Percentiles rank a stretch among this genome's conserved stretches.
These are phyloP conservation scores for Fistularia commersonii DNA, from an alignment of 2,797 vertebrate genomes.

Conservation along the genomic window DNA sequence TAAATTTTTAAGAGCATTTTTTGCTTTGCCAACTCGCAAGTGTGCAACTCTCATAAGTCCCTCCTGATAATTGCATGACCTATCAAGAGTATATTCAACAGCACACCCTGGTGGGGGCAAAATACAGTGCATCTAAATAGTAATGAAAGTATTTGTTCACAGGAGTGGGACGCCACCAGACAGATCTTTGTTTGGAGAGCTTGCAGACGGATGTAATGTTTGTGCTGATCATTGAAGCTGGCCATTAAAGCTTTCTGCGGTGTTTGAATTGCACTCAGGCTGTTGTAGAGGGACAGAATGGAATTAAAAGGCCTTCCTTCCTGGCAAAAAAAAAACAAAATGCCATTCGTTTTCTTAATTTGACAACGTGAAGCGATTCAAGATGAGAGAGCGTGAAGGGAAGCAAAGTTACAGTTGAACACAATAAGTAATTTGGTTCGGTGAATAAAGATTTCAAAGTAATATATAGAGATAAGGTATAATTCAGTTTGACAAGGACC, in stretches of 20 bases:
- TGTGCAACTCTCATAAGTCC: constrained; percentile 8
- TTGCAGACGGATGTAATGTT: constrained; percentile 14
- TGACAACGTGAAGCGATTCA: too few species aligned
- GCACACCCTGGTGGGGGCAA: constrained; percentile 57
- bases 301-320: constrained; percentile 12
- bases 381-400: too few species aligned
- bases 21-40: not conserved
- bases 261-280: constrained; percentile 34
- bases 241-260: constrained; percentile 32
- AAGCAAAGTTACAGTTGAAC: too few species aligned
- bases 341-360: too few species aligned
- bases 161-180: not conserved
- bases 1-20: constrained; percentile 29
- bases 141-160: not conserved
- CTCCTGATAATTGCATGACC: constrained; percentile 16
- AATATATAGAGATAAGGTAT: too few species aligned
- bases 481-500: too few species aligned
- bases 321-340: not conserved
- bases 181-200: constrained; percentile 5
- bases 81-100: constrained; percentile 32
- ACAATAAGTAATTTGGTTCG: too few species aligned
- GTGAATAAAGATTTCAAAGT: too few species aligned
- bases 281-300: constrained; percentile 12
- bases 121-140: constrained; percentile 10
- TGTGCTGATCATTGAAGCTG: constrained; percentile 37